Evolutionary conservation across 2,797 vertebrate genomes (phyloP).

Genomic region (Tolypeutes matacus): DNA sequence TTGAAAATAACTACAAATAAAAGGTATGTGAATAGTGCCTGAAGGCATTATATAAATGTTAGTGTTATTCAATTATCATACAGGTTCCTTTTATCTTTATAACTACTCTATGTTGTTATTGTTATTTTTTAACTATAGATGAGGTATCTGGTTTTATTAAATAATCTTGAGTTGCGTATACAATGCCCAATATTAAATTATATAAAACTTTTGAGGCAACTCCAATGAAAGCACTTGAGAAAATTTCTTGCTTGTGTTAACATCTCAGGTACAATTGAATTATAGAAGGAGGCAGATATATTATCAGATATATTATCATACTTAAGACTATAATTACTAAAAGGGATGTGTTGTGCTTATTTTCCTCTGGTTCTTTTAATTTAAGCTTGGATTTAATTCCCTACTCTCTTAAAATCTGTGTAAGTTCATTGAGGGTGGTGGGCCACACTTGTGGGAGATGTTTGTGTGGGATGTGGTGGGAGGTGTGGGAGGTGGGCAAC

Average conservation of each 20-base stretch:
- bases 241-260: background rate
- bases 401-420: background rate
- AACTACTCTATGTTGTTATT: background rate
- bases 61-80: background rate
- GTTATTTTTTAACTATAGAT: background rate
- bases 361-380: background rate
- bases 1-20: background rate
- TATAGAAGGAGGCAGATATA: background rate
- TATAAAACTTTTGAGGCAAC: background rate
- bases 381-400: background rate
- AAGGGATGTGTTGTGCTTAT: background rate
- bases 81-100: background rate
- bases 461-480: too few species aligned
- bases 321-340: background rate
- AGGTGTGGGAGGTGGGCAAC: too few species aligned
- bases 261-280: background rate
- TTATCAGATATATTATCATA: background rate
- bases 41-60: background rate
- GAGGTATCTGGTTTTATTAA: background rate
- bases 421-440: too few species aligned
- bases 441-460: too few species aligned
- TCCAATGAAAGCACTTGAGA: conserved; percentile 6
- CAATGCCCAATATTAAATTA: background rate
- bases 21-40: background rate
- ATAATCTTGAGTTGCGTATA: background rate